Evolutionary conservation across 64 coral and sea anemone genomes (phyloP).

Genomic region (Cladopsammia gracilis): DNA sequence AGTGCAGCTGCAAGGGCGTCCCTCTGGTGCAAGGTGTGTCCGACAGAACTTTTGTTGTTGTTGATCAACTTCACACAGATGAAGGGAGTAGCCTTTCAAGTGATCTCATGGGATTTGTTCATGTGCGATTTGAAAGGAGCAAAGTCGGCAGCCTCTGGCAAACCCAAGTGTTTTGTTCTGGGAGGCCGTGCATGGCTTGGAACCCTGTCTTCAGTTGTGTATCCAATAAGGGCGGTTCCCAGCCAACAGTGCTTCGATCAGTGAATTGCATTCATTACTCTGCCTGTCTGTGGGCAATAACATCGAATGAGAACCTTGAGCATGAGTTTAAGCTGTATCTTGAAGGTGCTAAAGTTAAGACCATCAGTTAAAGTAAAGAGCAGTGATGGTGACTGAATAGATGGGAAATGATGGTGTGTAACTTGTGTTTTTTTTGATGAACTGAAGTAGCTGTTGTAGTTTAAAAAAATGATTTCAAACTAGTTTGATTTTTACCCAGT

Average conservation of each 20-base stretch:
- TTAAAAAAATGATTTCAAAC: too few species aligned
- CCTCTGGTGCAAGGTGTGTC: conserved; percentile 85
- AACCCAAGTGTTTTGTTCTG: conserved; percentile 88
- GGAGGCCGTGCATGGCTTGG: conserved; percentile 86
- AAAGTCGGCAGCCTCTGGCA: conserved; percentile 41
- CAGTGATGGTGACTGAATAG: not conserved
- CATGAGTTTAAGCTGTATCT: conserved; percentile 80
- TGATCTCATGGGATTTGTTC: conserved; percentile 85
- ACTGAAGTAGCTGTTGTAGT: too few species aligned
- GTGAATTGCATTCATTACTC: conserved; percentile 87
- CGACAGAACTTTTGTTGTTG: conserved; percentile 83
- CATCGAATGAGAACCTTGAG: conserved; percentile 72
- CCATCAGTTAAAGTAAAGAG: not conserved
- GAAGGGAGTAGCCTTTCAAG: conserved; percentile 37
- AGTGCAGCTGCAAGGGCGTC: conserved; percentile 64
- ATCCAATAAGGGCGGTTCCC: not conserved
- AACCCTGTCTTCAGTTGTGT: conserved; percentile 65
- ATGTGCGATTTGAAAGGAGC: conserved; percentile 91
- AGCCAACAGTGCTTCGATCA: conserved; percentile 34
- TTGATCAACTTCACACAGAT: conserved; percentile 79
- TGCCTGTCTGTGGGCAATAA: conserved; percentile 90
- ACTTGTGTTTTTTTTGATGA: too few species aligned
- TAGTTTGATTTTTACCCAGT: too few species aligned
- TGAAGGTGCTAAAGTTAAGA: conserved; percentile 47
- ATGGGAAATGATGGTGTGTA: not conserved